Conservation (phyloP, 2,113 vertebrate species). For the Crypturellus undulatus region DNA sequence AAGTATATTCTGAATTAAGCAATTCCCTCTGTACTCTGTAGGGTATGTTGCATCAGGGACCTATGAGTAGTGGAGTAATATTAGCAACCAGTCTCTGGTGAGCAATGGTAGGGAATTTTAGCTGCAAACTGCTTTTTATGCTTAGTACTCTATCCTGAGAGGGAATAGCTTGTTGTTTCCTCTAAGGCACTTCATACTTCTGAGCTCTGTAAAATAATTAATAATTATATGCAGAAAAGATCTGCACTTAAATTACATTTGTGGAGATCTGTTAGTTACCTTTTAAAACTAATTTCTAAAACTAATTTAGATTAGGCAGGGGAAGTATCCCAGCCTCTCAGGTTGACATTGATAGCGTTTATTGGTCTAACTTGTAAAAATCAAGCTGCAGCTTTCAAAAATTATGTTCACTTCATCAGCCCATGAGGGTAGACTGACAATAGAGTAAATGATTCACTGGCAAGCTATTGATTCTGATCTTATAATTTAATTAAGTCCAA, state of each 20-base stretch:
- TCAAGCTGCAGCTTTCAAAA: conserved; percentile 3
- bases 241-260: not conserved
- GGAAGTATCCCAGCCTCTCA: not conserved
- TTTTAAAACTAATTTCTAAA: not conserved
- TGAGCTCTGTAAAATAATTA: not conserved
- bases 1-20: not conserved
- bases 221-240: not conserved
- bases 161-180: not conserved
- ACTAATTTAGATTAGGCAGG: not conserved
- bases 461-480: not conserved
- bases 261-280: not conserved
- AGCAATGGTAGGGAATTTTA: not conserved
- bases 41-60: not conserved
- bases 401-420: not conserved
- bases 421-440: not conserved
- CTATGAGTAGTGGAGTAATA: not conserved
- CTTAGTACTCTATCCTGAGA: not conserved
- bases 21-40: not conserved
- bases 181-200: not conserved
- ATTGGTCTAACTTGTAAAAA: conserved; percentile 7
- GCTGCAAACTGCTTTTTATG: not conserved
- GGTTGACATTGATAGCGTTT: not conserved
- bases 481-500: not conserved
- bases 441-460: not conserved
- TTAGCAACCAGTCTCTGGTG: not conserved